Conservation (phyloP, 2,888 invertebrate genomes). For the Sialis lutaria region DNA sequence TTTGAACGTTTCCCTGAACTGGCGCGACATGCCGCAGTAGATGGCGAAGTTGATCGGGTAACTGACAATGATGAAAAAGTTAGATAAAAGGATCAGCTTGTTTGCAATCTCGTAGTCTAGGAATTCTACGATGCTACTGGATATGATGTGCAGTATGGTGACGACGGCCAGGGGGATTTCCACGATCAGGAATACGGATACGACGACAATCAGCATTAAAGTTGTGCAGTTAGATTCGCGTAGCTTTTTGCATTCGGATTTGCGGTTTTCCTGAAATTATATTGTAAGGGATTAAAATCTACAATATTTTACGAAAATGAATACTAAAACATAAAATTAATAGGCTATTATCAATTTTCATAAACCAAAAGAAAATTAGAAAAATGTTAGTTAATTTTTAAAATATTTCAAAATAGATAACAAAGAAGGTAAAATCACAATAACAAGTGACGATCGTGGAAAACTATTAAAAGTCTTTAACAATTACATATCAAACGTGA, state of each 20-base stretch:
- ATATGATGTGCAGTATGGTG: conserved; percentile 67
- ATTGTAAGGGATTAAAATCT: too few relatives aligned
- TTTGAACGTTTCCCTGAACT: conserved; percentile 87
- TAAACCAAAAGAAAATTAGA: too few relatives aligned
- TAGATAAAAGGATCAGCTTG: conserved; percentile 62
- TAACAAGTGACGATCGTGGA: too few relatives aligned
- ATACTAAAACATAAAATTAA: too few relatives aligned
- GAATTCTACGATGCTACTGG: conserved; percentile 51
- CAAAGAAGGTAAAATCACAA: too few relatives aligned
- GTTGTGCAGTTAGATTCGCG: conserved; percentile 74
- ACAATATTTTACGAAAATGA: too few relatives aligned
- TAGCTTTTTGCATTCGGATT: conserved; percentile 61
- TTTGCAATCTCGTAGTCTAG: conserved; percentile 64
- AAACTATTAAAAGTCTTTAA: too few relatives aligned
- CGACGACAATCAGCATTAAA: conserved; percentile 73
- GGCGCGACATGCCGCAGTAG: conserved; percentile 90
- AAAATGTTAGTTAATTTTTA: too few relatives aligned
- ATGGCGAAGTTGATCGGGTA: conserved; percentile 92
- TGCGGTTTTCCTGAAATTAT: conserved; percentile 42
- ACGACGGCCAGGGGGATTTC: conserved; percentile 75
- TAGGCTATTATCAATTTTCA: too few relatives aligned
- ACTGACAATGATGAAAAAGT: conserved; percentile 79
- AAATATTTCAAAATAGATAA: too few relatives aligned
- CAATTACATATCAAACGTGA: too few relatives aligned
- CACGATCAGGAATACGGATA: conserved; percentile 65